Evolutionary conservation across 2,113 vertebrate species (phyloP).

Genomic region (Perca flavescens): DNA sequence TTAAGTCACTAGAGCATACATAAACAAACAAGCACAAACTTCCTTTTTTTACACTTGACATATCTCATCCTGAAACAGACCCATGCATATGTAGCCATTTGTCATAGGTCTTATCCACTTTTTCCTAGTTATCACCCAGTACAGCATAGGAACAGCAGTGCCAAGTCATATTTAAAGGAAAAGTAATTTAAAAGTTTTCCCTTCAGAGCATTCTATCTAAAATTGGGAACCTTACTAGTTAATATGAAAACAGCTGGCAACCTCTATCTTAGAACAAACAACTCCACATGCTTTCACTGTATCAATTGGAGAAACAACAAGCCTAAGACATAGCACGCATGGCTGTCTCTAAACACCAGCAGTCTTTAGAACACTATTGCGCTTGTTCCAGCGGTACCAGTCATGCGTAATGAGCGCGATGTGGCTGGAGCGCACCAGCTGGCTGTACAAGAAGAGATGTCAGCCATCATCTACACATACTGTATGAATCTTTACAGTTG

Average conservation of each 20-base stretch:
- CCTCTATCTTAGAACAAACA: not conserved
- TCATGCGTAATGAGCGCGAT: conserved; percentile 63
- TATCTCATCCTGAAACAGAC: not conserved
- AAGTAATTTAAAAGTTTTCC: not conserved
- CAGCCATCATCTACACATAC: conserved; percentile 10
- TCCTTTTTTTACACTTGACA: not conserved
- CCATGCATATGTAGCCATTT: not conserved
- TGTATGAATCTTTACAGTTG: conserved; percentile 21
- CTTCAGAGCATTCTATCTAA: not conserved
- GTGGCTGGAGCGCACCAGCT: conserved; percentile 53
- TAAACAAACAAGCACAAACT: not conserved
- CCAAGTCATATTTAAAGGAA: not conserved
- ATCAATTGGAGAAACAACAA: not conserved
- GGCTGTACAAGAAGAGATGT: conserved; percentile 29
- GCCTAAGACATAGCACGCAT: not conserved
- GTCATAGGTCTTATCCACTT: not conserved
- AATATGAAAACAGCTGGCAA: not conserved
- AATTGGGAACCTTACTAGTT: not conserved
- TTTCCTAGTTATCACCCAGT: not conserved
- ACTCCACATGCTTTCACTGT: not conserved
- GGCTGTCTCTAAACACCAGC: conserved; percentile 3
- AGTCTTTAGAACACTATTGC: not conserved
- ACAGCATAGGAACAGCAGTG: not conserved
- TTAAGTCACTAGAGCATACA: not conserved
- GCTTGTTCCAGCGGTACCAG: conserved; percentile 38